These are phyloP conservation scores for Drosophila subquinaria DNA, from an alignment of 2,888 invertebrate species.

Conservation along the genomic window DNA sequence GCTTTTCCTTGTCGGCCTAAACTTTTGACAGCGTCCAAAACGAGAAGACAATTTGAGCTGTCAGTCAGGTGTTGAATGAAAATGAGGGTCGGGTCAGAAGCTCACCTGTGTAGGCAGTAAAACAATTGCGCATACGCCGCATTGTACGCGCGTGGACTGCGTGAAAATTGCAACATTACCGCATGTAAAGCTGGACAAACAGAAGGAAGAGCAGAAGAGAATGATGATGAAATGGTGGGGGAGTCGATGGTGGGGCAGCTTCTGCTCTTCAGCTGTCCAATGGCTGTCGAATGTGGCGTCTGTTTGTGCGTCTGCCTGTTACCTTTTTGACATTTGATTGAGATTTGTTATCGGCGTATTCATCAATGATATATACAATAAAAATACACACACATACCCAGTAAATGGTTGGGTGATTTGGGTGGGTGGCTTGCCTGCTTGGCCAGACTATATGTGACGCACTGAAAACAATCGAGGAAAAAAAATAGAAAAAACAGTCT, in stretches of 20 bases:
- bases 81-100: conserved; percentile 9
- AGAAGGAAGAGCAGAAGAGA: not conserved
- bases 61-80: conserved; percentile 52
- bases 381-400: conserved; percentile 58
- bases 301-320: conserved; percentile 74
- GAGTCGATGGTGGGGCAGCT: not conserved
- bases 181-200: conserved; percentile 58
- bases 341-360: conserved; percentile 85
- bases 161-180: conserved; percentile 84
- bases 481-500: not conserved
- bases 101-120: conserved; percentile 52
- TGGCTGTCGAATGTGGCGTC: conserved; percentile 24
- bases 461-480: conserved; percentile 38
- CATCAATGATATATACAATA: conserved; percentile 84
- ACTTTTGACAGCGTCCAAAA: conserved; percentile 69
- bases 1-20: conserved; percentile 19
- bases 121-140: conserved; percentile 78
- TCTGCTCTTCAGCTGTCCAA: conserved; percentile 27
- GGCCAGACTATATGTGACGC: conserved; percentile 49
- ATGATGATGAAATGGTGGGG: not conserved
- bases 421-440: not conserved
- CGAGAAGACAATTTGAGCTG: conserved; percentile 83
- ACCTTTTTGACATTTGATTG: conserved; percentile 86
- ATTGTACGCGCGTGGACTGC: conserved; percentile 61
- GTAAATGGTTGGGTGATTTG: not conserved